These are phyloP conservation scores for Cerceris rybyensis DNA, from an alignment of 2,888 invertebrate genomes.

Conservation along the genomic window DNA sequence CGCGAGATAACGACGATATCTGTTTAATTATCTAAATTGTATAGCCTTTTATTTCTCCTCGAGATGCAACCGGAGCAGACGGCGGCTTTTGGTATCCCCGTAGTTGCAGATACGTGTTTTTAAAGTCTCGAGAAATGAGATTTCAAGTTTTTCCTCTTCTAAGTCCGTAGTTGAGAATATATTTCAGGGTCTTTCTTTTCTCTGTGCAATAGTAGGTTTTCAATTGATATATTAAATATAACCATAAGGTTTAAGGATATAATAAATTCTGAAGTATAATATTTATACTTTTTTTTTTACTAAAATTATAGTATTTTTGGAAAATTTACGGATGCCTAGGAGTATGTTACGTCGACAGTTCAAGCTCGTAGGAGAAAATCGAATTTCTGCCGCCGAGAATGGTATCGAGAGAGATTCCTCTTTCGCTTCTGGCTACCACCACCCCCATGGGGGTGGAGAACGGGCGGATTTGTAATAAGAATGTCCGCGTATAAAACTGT, in stretches of 20 bases:
- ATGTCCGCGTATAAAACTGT: slow-evolving; percentile 72
- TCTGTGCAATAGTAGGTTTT: too few relatives aligned
- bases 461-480: slow-evolving; percentile 73
- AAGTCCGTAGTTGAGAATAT: too few relatives aligned
- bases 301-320: too few relatives aligned
- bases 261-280: too few relatives aligned
- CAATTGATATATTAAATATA: too few relatives aligned
- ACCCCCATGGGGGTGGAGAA: slow-evolving; percentile 39
- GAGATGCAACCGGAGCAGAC: slow-evolving; percentile 46
- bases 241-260: too few relatives aligned
- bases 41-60: slow-evolving; percentile 63
- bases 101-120: too few relatives aligned
- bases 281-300: too few relatives aligned
- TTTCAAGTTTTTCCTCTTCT: too few relatives aligned
- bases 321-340: background rate
- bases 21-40: slow-evolving; percentile 77
- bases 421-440: slow-evolving; percentile 13
- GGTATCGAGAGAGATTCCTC: slow-evolving; percentile 44
- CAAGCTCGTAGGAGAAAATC: slow-evolving; percentile 39
- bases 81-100: background rate
- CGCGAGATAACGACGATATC: slow-evolving; percentile 69
- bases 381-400: slow-evolving; percentile 26
- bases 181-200: too few relatives aligned
- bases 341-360: slow-evolving; percentile 25
- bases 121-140: too few relatives aligned